These are phyloP conservation scores for Pristionchus japonicus DNA, from an alignment of 2,888 invertebrate genomes.

Conservation along the genomic window DNA sequence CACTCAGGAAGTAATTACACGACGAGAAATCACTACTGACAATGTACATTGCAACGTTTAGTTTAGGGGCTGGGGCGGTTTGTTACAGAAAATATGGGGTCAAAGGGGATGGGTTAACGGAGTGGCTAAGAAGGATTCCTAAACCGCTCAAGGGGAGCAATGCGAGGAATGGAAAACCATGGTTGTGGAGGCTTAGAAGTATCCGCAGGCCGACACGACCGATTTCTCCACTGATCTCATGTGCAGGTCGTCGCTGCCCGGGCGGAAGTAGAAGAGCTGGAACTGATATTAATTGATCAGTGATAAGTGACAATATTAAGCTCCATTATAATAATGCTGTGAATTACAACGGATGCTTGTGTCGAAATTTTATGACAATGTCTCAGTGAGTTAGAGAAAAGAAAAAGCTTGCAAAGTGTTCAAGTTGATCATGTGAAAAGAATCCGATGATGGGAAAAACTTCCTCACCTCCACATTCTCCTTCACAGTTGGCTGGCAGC, in stretches of 20 bases:
- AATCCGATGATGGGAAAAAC: neutral
- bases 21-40: neutral
- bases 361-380: no score
- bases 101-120: neutral
- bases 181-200: neutral
- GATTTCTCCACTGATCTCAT: neutral
- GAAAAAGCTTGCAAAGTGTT: no score
- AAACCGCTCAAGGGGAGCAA: no score
- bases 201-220: neutral
- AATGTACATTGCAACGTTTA: conserved; percentile 16
- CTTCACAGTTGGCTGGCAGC: neutral
- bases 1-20: neutral
- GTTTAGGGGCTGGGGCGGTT: neutral
- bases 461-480: neutral
- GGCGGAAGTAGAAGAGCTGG: neutral
- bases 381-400: no score
- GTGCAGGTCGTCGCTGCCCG: neutral
- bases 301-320: neutral
- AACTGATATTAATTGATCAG: neutral
- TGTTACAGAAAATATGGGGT: neutral
- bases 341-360: neutral
- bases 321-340: neutral
- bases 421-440: no score
- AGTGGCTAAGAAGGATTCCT: no score
- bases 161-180: neutral